Percentiles rank a stretch among this genome's conserved stretches.
Conservation (phyloP, 92 coral and sea anemone genomes). For the Porites evermanni region DNA sequence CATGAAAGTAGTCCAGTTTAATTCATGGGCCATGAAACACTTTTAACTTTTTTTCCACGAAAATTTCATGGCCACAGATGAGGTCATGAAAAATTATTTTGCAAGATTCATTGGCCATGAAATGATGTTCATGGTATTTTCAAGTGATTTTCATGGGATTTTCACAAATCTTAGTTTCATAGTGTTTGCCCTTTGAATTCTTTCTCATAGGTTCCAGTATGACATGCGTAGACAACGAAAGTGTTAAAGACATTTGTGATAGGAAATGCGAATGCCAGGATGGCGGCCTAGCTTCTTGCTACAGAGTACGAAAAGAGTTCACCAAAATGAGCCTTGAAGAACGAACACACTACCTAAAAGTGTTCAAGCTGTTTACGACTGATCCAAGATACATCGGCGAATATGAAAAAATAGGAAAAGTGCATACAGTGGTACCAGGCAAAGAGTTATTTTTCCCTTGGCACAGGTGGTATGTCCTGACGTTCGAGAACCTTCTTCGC, state of each 20-base stretch:
- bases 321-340: slow-evolving; percentile 71
- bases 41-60: too few relatives aligned
- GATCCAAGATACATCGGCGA: slow-evolving; percentile 66
- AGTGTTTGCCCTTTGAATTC: not conserved
- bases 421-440: slow-evolving; percentile 66
- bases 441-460: slow-evolving; percentile 72
- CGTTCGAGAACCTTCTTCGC: slow-evolving; percentile 69
- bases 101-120: too few relatives aligned
- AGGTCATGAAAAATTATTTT: too few relatives aligned
- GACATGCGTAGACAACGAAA: not conserved
- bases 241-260: slow-evolving; percentile 50
- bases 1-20: too few relatives aligned
- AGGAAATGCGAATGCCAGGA: slow-evolving; percentile 60
- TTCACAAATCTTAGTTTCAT: too few relatives aligned
- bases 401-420: slow-evolving; percentile 58
- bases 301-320: slow-evolving; percentile 75
- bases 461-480: slow-evolving; percentile 74
- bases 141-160: too few relatives aligned
- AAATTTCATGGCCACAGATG: too few relatives aligned
- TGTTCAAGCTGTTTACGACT: slow-evolving; percentile 68
- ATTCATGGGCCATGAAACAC: too few relatives aligned
- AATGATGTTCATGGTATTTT: too few relatives aligned
- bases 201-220: not conserved
- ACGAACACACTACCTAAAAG: slow-evolving; percentile 64
- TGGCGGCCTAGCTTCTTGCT: slow-evolving; percentile 55